A percentile compares a stretch with the other conserved stretches of the same genome.
Evolutionary conservation across 2,797 vertebrate species (phyloP).

Genomic region (Oryzias dopingdopingensis): DNA sequence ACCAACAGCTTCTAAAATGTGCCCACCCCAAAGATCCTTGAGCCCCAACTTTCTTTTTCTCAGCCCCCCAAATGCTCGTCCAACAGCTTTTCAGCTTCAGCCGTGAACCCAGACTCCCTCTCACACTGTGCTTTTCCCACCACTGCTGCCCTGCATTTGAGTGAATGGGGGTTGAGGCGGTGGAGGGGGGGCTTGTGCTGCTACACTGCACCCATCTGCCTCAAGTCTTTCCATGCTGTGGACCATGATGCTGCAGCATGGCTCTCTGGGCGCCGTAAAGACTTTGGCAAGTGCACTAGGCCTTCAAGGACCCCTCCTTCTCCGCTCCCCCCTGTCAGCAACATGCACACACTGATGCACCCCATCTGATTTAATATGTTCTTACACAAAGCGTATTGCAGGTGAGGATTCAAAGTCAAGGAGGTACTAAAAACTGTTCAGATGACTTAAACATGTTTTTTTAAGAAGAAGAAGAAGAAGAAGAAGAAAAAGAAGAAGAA

Average conservation of each 20-base stretch:
- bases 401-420: constrained; percentile 25
- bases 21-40: constrained; percentile 53
- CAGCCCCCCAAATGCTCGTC: constrained; percentile 67
- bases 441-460: constrained; percentile 7
- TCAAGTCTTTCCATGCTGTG: constrained; percentile 83
- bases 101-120: constrained; percentile 67
- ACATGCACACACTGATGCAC: constrained; percentile 66
- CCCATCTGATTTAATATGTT: constrained; percentile 65
- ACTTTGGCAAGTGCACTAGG: constrained; percentile 71
- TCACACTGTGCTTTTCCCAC: constrained; percentile 78
- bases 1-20: constrained; percentile 55
- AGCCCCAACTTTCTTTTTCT: constrained; percentile 52
- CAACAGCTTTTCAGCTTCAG: constrained; percentile 73
- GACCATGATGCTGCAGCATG: constrained; percentile 83
- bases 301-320: constrained; percentile 41
- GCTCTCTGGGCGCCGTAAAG: constrained; percentile 77
- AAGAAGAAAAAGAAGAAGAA: constrained; percentile 15
- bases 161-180: constrained; percentile 69
- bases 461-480: constrained; percentile 10
- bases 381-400: constrained; percentile 42
- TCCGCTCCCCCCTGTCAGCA: constrained; percentile 60
- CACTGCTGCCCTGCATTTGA: constrained; percentile 74
- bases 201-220: constrained; percentile 85
- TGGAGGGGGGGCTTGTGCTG: constrained; percentile 76
- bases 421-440: constrained; percentile 5